A percentile compares a stretch with the other conserved stretches of the same genome.
These are phyloP conservation scores for Magallana gigas DNA, from an alignment of 1,140 invertebrate genomes.

Conservation along the genomic window DNA sequence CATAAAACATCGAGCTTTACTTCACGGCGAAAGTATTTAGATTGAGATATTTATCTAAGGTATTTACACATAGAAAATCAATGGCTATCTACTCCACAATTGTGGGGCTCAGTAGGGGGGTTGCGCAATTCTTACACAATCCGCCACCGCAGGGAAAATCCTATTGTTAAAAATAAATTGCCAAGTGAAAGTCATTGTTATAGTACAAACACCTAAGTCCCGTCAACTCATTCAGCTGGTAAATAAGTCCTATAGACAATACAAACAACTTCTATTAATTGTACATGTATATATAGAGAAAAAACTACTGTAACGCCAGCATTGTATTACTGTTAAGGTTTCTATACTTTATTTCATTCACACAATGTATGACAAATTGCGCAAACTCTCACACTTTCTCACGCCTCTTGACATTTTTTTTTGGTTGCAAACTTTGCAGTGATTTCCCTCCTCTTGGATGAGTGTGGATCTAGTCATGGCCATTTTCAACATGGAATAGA, in stretches of 20 bases:
- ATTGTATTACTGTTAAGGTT: background rate
- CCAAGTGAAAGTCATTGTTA: constrained; percentile 7
- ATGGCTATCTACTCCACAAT: constrained; percentile 27
- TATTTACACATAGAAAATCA: constrained; percentile 34
- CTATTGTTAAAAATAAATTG: constrained; percentile 35
- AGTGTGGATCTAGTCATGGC: constrained; percentile 34
- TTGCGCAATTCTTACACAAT: constrained; percentile 22
- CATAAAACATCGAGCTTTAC: constrained; percentile 17
- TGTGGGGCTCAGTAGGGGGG: background rate
- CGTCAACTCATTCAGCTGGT: background rate
- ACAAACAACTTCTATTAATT: background rate
- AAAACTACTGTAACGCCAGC: background rate
- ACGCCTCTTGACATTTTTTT: background rate
- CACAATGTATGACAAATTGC: background rate
- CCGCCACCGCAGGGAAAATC: constrained; percentile 7
- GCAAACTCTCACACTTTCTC: background rate
- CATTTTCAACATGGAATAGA: constrained; percentile 23
- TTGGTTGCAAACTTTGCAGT: constrained; percentile 8
- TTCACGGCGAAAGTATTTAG: constrained; percentile 32
- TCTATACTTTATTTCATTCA: background rate
- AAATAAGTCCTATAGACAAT: background rate
- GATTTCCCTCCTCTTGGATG: constrained; percentile 8
- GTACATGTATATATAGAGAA: background rate
- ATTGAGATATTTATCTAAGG: constrained; percentile 31
- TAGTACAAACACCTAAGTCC: background rate